Conservation (phyloP, 2,888 invertebrate species). For the Blomia tropicalis region DNA sequence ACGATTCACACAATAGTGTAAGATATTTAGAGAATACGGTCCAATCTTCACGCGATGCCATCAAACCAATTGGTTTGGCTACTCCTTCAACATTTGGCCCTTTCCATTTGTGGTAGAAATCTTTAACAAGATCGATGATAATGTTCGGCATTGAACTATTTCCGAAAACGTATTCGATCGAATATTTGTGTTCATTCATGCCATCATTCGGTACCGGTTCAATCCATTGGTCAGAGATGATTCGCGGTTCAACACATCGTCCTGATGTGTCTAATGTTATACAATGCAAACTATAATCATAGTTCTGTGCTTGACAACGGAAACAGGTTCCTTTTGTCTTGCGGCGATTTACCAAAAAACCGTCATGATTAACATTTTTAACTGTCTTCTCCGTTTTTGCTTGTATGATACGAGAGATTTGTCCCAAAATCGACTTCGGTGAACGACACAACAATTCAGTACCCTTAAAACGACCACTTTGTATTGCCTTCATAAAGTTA, state of each 20-base stretch:
- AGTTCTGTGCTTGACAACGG: not conserved
- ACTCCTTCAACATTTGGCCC: not conserved
- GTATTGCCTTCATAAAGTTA: not conserved
- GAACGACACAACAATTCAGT: constrained; percentile 3
- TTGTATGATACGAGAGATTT: not conserved
- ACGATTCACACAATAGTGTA: not conserved
- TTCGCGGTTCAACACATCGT: not conserved
- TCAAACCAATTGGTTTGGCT: not conserved
- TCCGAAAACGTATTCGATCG: not conserved
- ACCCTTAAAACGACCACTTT: not conserved
- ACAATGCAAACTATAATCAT: constrained; percentile 12
- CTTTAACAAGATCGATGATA: not conserved
- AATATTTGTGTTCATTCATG: not conserved
- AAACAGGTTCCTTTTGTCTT: not conserved
- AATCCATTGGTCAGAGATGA: not conserved
- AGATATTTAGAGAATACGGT: not conserved
- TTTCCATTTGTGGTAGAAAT: not conserved
- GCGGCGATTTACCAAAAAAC: not conserved
- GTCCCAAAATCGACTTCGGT: not conserved
- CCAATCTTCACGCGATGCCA: not conserved
- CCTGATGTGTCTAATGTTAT: constrained; percentile 7
- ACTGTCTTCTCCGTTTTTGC: not conserved
- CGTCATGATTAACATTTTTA: not conserved
- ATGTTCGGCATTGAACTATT: not conserved
- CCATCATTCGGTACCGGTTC: not conserved